These are phyloP conservation scores for Bimastos eiseni DNA, from an alignment of 2,888 invertebrate species.

Conservation along the genomic window DNA sequence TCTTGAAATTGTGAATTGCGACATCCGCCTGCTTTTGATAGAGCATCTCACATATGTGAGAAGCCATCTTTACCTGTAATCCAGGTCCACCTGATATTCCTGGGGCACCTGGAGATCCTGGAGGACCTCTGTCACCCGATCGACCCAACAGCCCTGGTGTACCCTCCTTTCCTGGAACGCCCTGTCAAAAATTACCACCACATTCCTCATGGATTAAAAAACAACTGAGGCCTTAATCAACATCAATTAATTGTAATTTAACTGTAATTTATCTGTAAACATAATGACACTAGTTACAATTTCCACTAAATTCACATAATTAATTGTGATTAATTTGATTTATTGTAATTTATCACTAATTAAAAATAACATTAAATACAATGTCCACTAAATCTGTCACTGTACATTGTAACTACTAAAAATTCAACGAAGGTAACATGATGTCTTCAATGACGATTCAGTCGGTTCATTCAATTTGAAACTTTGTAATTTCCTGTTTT, in stretches of 20 bases:
- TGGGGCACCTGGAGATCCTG: conserved; percentile 33
- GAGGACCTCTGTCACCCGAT: conserved; percentile 33
- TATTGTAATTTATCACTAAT: background rate
- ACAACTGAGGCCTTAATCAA: background rate
- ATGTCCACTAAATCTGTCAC: background rate
- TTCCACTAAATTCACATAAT: background rate
- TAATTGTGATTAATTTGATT: no score
- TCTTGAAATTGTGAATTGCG: no score
- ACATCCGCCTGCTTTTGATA: no score
- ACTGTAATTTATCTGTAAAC: background rate
- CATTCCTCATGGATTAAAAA: background rate
- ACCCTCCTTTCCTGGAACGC: conserved; percentile 65
- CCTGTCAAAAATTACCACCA: background rate
- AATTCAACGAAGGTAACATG: no score
- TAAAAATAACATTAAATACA: background rate
- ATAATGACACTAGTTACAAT: background rate
- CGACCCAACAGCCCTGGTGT: conserved; percentile 45
- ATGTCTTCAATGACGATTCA: background rate
- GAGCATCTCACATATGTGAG: no score
- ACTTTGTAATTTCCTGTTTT: background rate
- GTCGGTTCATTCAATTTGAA: background rate
- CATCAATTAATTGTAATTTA: background rate
- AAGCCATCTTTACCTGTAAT: conserved; percentile 16
- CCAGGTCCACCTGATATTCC: conserved; percentile 31
- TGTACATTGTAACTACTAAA: no score